Base-by-base conservation (phyloP, 2,888 invertebrate species). In the Drosophila nr. perissopoda region DNA sequence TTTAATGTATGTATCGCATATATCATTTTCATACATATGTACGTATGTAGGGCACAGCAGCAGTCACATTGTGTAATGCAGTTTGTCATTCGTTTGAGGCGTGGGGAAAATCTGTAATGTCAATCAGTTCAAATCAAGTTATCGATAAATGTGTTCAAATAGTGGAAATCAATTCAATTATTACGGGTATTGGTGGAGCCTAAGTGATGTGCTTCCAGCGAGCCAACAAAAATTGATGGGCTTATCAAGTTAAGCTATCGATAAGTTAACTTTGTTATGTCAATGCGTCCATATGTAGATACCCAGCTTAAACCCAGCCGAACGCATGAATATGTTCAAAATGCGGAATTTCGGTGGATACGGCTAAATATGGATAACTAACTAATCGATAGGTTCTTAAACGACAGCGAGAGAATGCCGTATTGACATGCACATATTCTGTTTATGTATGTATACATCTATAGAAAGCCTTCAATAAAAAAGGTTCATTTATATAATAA, bases 31-130 rank as follows among this genome's bases (percentile, higher is more conserved):
- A 45, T 45, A 21, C 2, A 34, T 21, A 21, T 25, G 13, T 21
- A 18, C n/a, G 21, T 31, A 18, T 18, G 27, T 59, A 21, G 58
- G 62, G 31, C 66, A 64, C 61, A 54, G 64, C 77, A 80, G 63
- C 74, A 77, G 83, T 79, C 80, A 79, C 59, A 69, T 76, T 70
- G 65, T 58, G 70, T 73, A 65, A 58, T 75, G 69, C 88, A 86
- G 69, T 83, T 86, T 80, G 81, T 86, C 88, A 83, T 56, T 53
- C 57, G 53, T 21, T 63, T 66, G 61, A 51, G 51, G 56, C 34
- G 36, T 4, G 51, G 18, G 2, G 16, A 29, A 69, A 78, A 74
- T 74, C 62, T 59, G 52, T 72, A 69, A 53, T 66, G 69, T 58
- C 73, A 76, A 67, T 77, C 78, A 63, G 59, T 38, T 68, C 51